phyloP scores from a whole-genome alignment of 2,113 vertebrate genomes.

The Tympanuchus pallidicinctus region DNA sequence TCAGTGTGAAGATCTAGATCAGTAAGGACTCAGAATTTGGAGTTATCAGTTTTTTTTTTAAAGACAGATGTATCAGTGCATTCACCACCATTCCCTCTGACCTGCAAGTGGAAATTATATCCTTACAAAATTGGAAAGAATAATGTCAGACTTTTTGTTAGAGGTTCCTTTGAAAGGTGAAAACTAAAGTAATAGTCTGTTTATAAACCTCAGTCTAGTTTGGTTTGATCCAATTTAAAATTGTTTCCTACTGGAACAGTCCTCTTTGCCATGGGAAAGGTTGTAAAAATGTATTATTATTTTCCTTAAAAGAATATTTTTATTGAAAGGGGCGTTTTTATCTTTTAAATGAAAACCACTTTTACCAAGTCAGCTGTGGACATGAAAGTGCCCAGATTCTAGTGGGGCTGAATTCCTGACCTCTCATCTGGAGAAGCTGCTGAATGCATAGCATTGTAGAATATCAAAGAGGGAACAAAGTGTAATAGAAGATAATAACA shows the following conservation, averaged over 20 bases:
- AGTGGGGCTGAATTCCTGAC: neutral
- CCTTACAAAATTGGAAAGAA: conserved; percentile 8
- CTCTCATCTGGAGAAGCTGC: conserved; percentile 40
- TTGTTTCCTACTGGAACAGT: neutral
- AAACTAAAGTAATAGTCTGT: neutral
- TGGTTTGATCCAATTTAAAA: neutral
- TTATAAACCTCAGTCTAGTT: neutral
- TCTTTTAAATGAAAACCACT: conserved; percentile 38
- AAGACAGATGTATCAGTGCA: neutral
- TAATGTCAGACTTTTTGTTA: conserved; percentile 9
- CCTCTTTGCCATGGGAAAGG: neutral
- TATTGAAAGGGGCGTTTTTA: neutral
- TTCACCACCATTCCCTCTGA: neutral
- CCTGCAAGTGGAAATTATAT: conserved; percentile 15
- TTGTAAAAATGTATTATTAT: neutral
- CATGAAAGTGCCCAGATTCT: neutral
- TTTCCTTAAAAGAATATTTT: neutral
- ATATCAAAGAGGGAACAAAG: conserved; percentile 34
- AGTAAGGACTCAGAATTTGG: neutral
- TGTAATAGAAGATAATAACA: conserved; percentile 49
- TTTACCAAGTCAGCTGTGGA: neutral
- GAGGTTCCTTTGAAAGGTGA: neutral
- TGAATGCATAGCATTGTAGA: conserved; percentile 36
- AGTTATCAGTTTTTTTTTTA: neutral
- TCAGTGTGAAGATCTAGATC: neutral